Base-by-base conservation (phyloP, 1,140 invertebrate genomes). In the Lasioglossum baleicum region DNA sequence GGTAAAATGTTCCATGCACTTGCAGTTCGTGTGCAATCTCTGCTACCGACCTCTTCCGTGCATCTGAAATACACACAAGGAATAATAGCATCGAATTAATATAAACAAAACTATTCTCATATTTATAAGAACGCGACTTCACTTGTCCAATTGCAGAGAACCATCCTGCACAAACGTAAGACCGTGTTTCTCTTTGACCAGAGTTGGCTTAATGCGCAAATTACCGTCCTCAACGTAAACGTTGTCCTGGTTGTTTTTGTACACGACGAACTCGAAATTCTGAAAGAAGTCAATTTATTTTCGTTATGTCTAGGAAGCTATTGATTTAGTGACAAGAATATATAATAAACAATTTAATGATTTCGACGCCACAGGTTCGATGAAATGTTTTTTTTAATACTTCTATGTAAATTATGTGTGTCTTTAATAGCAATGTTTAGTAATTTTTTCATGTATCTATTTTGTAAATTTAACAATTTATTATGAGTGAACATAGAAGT, bases 201-300 rank as follows among this genome's bases (percentile, higher is more conserved):
- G 90, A 0, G 92, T 94, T 4, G 96, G 96, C 65, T 91, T 95
- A 64, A 97, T 95, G 63, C 92, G 89, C 4, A 97, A 88, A n/a
- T 91, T 90, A 2, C 95, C 95, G 82, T 95, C 92, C 20, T 89
- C 88, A 0, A 94, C 88, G 56, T 94, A 94, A 7, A 96, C 92
- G 89, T 95, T 96, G 15, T 92, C 91, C 5, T 91, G 87, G 66
- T 94, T 93, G 84, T 96, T 94, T 40, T 94, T 90, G 87, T 96
- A 97, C 20, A 95, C 91, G 79, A 96, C 95, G 90, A 97, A 97
- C 81, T 96, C 96, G 88, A 93, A 94, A 87, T 94, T 94, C 94
- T 94, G 64, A 71, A 68, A 81, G 22, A 6, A 31, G 66, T 61
- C 51, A 71, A n/a, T 48, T 48, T 13, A 13, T 11, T 48, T 48